These are phyloP conservation scores for Linurgus olivaceus DNA, from an alignment of 2,797 vertebrate species.

Conservation along the genomic window DNA sequence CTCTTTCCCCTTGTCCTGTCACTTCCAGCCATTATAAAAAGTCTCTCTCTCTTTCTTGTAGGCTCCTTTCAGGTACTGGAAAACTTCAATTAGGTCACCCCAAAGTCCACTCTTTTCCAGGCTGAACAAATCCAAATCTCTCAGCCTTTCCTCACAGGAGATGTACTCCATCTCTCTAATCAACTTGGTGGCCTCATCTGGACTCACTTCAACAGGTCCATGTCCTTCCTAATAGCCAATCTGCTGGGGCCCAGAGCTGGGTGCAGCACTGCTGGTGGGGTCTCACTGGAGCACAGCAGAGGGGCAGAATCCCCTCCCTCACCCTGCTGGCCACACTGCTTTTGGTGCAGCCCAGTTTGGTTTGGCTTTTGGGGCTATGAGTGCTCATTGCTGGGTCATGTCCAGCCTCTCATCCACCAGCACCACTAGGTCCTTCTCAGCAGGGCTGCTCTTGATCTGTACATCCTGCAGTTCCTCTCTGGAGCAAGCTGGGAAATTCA, in stretches of 20 bases:
- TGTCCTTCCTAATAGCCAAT: background rate
- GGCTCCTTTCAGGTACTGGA: background rate
- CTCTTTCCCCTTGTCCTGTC: background rate
- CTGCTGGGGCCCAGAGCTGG: background rate
- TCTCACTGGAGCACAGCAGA: background rate
- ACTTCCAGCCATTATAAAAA: background rate
- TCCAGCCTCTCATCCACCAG: background rate
- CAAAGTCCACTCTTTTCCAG: background rate
- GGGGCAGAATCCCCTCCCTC: background rate
- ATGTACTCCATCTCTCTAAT: background rate
- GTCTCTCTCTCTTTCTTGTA: background rate
- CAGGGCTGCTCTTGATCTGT: background rate
- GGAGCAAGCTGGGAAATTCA: background rate
- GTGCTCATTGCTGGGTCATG: background rate
- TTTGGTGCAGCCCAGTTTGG: background rate
- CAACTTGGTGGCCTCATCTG: background rate
- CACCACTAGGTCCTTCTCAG: background rate
- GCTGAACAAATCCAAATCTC: background rate
- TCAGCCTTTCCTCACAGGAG: background rate
- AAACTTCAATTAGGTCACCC: background rate
- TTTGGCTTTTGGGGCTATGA: background rate
- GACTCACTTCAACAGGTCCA: background rate
- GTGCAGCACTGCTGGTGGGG: fast-evolving
- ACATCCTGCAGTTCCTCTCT: background rate
- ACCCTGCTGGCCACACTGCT: fast-evolving